phyloP scores from a whole-genome alignment of 2,888 invertebrate genomes.

The Polydrusus pterygomalis region DNA sequence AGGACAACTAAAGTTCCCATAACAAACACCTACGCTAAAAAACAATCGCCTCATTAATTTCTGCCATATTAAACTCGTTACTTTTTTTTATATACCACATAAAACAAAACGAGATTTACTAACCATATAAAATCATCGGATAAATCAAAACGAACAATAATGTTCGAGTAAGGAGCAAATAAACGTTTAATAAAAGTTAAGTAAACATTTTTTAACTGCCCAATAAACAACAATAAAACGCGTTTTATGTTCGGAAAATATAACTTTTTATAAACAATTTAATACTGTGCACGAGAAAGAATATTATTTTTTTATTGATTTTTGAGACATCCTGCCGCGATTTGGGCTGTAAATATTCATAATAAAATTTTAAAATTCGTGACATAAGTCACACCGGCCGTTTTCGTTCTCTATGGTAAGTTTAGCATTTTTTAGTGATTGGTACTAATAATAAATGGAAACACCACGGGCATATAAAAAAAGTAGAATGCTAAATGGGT shows the following conservation, averaged over 20 bases:
- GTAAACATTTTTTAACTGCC: slow-evolving; percentile 35
- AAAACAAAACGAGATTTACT: background rate
- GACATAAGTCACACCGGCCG: slow-evolving; percentile 42
- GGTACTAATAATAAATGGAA: too few relatives aligned
- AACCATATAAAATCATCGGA: slow-evolving; percentile 11
- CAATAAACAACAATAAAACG: slow-evolving; percentile 44
- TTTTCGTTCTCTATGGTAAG: slow-evolving; percentile 1
- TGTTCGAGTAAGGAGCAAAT: slow-evolving; percentile 23
- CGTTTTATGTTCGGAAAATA: slow-evolving; percentile 21
- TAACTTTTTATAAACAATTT: slow-evolving; percentile 27
- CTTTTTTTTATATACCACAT: background rate
- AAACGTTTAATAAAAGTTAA: slow-evolving; percentile 23
- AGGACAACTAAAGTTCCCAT: too few relatives aligned
- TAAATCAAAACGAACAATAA: slow-evolving; percentile 9
- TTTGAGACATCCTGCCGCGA: slow-evolving; percentile 36
- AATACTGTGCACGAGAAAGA: slow-evolving; percentile 19
- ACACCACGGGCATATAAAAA: too few relatives aligned
- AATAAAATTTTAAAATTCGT: slow-evolving; percentile 44
- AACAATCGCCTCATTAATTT: too few relatives aligned
- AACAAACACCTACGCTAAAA: background rate
- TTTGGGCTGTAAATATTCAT: slow-evolving; percentile 44
- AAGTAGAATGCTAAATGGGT: too few relatives aligned
- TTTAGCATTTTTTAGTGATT: background rate
- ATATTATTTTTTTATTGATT: slow-evolving; percentile 48
- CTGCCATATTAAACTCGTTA: background rate